Evolutionary conservation across 1,140 invertebrate genomes (phyloP).

Genomic region (Alviniconcha marisindica): DNA sequence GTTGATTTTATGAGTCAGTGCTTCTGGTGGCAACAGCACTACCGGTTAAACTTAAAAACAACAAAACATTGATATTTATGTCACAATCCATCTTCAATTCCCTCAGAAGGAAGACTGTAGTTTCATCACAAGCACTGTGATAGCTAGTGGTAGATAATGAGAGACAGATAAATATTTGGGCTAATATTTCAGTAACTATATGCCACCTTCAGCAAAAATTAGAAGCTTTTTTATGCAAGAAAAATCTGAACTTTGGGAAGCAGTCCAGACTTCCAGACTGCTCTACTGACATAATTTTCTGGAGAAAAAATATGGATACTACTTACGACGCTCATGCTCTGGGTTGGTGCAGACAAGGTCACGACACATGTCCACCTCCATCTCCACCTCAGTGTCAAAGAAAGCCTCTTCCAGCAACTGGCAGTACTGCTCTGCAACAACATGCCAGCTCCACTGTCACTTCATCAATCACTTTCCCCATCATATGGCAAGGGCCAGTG

Average conservation of each 20-base stretch:
- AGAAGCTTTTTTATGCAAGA: background rate
- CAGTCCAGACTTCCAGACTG: background rate
- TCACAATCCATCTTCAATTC: too few species aligned
- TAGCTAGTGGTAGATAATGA: too few species aligned
- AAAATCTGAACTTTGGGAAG: background rate
- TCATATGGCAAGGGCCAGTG: too few species aligned
- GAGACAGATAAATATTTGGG: too few species aligned
- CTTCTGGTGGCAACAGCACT: too few species aligned
- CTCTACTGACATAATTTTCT: background rate
- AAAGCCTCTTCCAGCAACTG: conserved; percentile 84
- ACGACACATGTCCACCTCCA: conserved; percentile 84
- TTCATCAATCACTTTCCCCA: too few species aligned
- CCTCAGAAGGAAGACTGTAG: too few species aligned
- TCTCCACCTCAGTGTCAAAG: conserved; percentile 91
- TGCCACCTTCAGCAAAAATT: background rate
- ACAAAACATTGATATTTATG: too few species aligned
- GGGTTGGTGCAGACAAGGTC: conserved; percentile 78
- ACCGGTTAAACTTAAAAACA: too few species aligned
- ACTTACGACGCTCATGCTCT: conserved; percentile 77
- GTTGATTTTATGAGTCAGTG: too few species aligned
- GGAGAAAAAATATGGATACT: background rate
- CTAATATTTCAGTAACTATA: background rate
- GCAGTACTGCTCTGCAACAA: conserved; percentile 33
- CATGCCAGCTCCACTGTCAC: too few species aligned
- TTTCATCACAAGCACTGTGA: too few species aligned